Base-by-base conservation (phyloP, 2,113 vertebrate genomes). In the Argyrosomus japonicus region DNA sequence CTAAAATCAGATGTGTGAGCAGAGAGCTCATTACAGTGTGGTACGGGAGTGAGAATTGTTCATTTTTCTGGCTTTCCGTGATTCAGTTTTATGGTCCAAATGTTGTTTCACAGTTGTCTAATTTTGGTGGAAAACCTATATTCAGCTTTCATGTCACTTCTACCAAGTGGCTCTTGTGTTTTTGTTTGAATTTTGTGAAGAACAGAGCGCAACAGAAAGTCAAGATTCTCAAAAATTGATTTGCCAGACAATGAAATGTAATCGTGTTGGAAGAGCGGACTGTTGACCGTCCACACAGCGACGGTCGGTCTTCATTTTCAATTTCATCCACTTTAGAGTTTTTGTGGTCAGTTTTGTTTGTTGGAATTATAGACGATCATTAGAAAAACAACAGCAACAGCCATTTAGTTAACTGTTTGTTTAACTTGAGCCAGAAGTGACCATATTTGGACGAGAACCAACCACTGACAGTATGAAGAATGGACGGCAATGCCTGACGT, bases 181-280 rank as follows among this genome's bases (percentile, higher is more conserved):
- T 45, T 86, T 87, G 70, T 83, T 77, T 80, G 68, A 40, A 62
- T 84, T 82, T 2, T 51, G 27, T 77, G 47, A 64, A 83, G 23
- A 73, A 68, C 15, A 1, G 17, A 68, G 69, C 11, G 60, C 65
- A 71, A 53, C 72, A 71, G 60, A 54, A 83, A 76, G 86, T 84
- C 78, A 83, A 65, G 72, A 32, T 80, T 70, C 71, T 82, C 50
- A 23, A 62, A 87, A 76, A 60, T 2, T 23, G 36, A 79, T 85
- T 40, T 57, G 23, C 45, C 7, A 67, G 75, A 79, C 53, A 62
- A 82, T 63, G 77, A 87, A 83, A 80, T 43, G 81, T 72, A 77
- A 78, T 68, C 77, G 5, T 71, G 79, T 48, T 63, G 58, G 48
- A 78, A 50, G 77, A 68, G 83, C 80, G 72, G 19, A 60, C 83